Evolutionary conservation across 2,113 vertebrate genomes (phyloP).

Genomic region (Turdus rufiventris): DNA sequence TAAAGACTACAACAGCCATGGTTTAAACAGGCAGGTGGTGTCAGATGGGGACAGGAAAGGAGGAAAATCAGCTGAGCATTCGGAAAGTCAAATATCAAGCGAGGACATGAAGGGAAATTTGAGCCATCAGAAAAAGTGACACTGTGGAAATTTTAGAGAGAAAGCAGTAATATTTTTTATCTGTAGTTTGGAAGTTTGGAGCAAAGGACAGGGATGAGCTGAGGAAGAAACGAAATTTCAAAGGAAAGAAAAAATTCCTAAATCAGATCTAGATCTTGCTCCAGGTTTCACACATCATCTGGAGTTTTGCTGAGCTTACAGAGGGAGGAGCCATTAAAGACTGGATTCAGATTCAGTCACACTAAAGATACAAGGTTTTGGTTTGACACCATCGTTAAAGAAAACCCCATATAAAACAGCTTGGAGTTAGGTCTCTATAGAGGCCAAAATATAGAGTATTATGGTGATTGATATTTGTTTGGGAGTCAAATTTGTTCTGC

Average conservation of each 20-base stretch:
- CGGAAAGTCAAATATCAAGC: not conserved
- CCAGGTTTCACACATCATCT: not conserved
- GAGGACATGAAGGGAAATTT: not conserved
- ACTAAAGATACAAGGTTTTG: not conserved
- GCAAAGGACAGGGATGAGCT: not conserved
- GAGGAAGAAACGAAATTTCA: not conserved
- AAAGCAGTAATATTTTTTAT: not conserved
- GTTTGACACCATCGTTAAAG: constrained; percentile 12
- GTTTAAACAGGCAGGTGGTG: not conserved
- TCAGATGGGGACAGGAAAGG: not conserved
- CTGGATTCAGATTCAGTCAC: constrained; percentile 2
- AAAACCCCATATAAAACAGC: not conserved
- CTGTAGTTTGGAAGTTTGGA: not conserved
- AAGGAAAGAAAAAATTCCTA: not conserved
- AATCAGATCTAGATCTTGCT: not conserved
- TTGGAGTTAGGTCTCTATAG: constrained; percentile 5
- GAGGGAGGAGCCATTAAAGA: not conserved
- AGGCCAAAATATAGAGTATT: constrained; percentile 55
- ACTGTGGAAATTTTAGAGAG: not conserved
- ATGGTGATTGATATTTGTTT: constrained; percentile 67
- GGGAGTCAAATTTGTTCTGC: constrained; percentile 66
- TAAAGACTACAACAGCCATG: not conserved
- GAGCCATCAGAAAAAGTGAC: not conserved
- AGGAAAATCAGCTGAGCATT: not conserved
- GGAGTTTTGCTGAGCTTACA: not conserved